Evolutionary conservation across 2,797 vertebrate species (phyloP), one percentile per base, ranked within the genome.

Genomic region (Macroramphosus scolopax): DNA sequence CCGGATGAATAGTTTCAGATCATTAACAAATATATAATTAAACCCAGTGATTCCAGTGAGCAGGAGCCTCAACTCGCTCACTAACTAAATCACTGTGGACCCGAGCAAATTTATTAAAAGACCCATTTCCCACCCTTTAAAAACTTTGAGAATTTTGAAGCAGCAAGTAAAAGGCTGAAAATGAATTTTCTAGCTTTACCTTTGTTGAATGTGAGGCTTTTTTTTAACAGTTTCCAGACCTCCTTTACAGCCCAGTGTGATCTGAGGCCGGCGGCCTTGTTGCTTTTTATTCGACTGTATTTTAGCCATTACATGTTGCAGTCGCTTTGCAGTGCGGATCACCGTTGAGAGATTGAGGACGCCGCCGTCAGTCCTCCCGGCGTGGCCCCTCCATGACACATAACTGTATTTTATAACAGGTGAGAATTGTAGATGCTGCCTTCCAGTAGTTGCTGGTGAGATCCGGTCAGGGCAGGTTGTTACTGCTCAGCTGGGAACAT

Each of bases 351-450:
- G 31, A 58, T 38, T 8, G 29, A 52, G 45, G 58, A 45, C 9
- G 16, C 17, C 5, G 44, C 61, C 15, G 17, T 16, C 12, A 13
- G 36, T 60, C 59, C 29, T 59, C n/a, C n/a, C n/a, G n/a, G 17
- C 28, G 37, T 40, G 29, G 22, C 45, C 45, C 25, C 47, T 51
- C 57, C 39, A 29, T 54, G 67, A 79, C 64, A 79, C 78, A 71
- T 14, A 63, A 41, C 62, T 64, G 75, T 78, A 71, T 77, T 75
- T 75, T 74, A 41, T 74, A 61, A n/a, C n/a, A n/a, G n/a, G n/a
- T n/a, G n/a, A n/a, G n/a, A 77, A 62, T 49, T 65, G 67, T 76
- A 84, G 81, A 77, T 43, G 67, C 78, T 87, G 87, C 85, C 84
- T 89, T 88, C 87, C 84, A 63, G 59, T 69, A 68, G 72, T 80